Evolutionary conservation across 1,140 invertebrate genomes (phyloP).

Genomic region (Zaprionus vittiger): DNA sequence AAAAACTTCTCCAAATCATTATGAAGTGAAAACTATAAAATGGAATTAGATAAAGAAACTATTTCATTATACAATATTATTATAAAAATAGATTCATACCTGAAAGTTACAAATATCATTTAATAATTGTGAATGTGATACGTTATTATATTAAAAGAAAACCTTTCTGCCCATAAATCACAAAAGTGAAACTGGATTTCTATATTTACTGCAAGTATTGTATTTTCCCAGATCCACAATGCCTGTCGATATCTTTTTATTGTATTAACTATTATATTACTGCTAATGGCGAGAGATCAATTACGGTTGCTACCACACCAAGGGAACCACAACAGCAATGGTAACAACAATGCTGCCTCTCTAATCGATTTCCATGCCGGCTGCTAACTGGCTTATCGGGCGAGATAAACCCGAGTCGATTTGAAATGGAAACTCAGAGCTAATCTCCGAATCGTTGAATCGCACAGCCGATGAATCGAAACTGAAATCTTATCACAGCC

Average conservation of each 20-base stretch:
- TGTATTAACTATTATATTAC: slow-evolving; percentile 2
- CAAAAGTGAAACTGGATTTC: background rate
- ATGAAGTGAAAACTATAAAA: too few species aligned
- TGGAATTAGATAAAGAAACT: background rate
- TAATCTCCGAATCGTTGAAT: slow-evolving; percentile 34
- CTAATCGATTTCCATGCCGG: slow-evolving; percentile 28
- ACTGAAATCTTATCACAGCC: slow-evolving; percentile 50
- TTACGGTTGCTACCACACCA: slow-evolving; percentile 24
- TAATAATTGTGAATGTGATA: background rate
- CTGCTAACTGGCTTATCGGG: slow-evolving; percentile 29
- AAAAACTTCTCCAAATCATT: too few species aligned
- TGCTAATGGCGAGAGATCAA: slow-evolving; percentile 6
- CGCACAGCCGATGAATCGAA: slow-evolving; percentile 14
- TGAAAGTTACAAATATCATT: background rate
- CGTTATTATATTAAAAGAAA: background rate
- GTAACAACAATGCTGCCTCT: background rate
- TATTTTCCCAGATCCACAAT: slow-evolving; percentile 17
- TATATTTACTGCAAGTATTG: background rate
- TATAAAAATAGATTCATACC: background rate
- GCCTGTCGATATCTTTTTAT: slow-evolving; percentile 1
- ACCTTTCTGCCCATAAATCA: background rate
- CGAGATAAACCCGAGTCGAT: slow-evolving; percentile 14
- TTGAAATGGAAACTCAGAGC: slow-evolving; percentile 29
- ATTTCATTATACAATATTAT: background rate
- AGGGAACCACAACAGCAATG: background rate